Percentiles rank a stretch among this genome's conserved stretches.
phyloP scores from a whole-genome alignment of 1,140 invertebrate genomes.

The Ceratina calcarata region DNA sequence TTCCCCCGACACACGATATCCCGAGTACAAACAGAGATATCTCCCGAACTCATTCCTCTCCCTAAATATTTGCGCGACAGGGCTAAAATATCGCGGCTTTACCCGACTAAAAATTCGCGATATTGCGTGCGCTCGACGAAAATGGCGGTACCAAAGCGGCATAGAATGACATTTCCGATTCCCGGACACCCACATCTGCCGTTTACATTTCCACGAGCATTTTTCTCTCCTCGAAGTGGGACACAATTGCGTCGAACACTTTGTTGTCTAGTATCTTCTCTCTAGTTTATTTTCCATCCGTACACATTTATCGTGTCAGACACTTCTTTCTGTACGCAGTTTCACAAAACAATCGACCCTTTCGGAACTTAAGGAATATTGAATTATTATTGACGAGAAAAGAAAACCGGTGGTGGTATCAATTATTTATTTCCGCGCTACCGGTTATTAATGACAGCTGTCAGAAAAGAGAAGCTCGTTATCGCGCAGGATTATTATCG shows the following conservation, averaged over 20 bases:
- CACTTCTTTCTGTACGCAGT: background rate
- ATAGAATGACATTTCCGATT: background rate
- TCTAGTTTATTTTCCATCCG: background rate
- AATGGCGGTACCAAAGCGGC: background rate
- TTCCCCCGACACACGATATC: background rate
- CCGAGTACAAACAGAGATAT: background rate
- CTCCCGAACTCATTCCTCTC: too few species aligned
- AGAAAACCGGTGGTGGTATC: background rate
- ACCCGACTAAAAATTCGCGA: background rate
- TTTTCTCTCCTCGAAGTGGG: background rate
- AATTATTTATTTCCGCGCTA: conserved; percentile 9
- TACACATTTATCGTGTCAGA: background rate
- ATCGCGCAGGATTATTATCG: background rate
- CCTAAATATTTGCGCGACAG: background rate
- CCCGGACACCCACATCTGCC: background rate
- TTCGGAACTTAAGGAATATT: too few species aligned
- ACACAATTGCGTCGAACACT: background rate
- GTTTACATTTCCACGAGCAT: background rate
- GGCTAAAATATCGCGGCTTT: background rate
- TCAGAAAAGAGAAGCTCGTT: background rate
- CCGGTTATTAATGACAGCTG: background rate
- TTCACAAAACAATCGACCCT: too few species aligned
- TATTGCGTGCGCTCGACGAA: too few species aligned
- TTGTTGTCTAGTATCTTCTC: background rate
- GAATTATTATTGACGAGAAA: background rate